Conservation (phyloP, 2,888 invertebrate species). For the Meta bourneti region DNA sequence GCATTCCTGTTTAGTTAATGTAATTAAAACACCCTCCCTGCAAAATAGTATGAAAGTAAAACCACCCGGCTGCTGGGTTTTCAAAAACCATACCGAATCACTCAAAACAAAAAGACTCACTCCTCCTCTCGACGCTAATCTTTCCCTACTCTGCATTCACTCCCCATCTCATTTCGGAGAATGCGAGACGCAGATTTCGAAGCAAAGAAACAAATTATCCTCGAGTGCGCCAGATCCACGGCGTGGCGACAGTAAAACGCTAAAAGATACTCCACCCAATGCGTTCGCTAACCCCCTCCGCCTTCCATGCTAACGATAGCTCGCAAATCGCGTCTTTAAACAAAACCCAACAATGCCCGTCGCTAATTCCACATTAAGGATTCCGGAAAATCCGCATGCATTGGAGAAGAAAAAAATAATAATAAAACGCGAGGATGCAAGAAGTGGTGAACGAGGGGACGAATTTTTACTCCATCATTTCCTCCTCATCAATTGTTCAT, state of each 20-base stretch:
- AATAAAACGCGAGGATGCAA: not conserved
- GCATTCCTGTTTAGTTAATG: not conserved
- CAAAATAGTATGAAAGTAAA: not conserved
- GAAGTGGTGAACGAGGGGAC: not conserved
- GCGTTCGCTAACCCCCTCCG: not conserved
- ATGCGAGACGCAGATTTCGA: not conserved
- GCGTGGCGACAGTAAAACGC: slow-evolving; percentile 41
- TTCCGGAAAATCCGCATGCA: slow-evolving; percentile 39
- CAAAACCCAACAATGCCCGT: slow-evolving; percentile 20
- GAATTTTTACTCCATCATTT: slow-evolving; percentile 10
- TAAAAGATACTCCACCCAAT: slow-evolving; percentile 21
- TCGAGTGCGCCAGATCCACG: slow-evolving; percentile 23
- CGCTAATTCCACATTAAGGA: slow-evolving; percentile 34
- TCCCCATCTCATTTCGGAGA: slow-evolving; percentile 2
- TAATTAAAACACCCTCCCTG: not conserved
- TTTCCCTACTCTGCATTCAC: not conserved
- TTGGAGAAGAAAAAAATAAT: not conserved
- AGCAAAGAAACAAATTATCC: slow-evolving; percentile 41
- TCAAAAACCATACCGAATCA: too few relatives aligned
- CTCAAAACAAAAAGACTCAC: slow-evolving; percentile 11
- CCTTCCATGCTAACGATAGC: not conserved
- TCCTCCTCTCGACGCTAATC: slow-evolving; percentile 18
- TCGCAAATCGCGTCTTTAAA: slow-evolving; percentile 53
- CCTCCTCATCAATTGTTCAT: slow-evolving; percentile 41
- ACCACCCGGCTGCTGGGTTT: not conserved